These are phyloP conservation scores for Emesis russula DNA, from an alignment of 2,888 invertebrate species.

Conservation along the genomic window DNA sequence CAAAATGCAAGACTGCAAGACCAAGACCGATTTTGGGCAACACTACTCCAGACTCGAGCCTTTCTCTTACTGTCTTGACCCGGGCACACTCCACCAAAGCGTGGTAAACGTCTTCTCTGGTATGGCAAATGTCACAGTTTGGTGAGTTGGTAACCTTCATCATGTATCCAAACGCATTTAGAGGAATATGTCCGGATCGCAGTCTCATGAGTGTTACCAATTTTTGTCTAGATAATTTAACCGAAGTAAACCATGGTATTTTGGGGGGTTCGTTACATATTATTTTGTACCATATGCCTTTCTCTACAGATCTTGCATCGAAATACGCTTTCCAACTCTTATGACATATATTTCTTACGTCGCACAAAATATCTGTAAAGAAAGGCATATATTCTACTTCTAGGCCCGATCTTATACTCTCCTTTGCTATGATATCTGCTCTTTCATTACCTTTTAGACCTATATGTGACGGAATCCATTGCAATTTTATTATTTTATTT, in stretches of 20 bases:
- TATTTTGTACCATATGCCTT: neutral
- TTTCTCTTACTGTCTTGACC: too few relatives aligned
- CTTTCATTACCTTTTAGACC: neutral
- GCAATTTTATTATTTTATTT: neutral
- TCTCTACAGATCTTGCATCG: neutral
- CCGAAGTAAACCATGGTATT: neutral
- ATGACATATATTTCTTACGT: neutral
- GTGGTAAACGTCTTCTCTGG: conserved; percentile 18
- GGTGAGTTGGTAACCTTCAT: neutral
- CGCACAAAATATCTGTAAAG: neutral
- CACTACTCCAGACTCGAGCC: too few relatives aligned
- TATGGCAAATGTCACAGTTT: neutral
- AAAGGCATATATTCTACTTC: neutral
- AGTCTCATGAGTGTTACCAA: neutral
- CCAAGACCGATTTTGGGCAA: too few relatives aligned
- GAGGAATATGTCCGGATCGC: neutral
- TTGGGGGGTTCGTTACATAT: neutral
- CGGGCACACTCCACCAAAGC: conserved; percentile 19
- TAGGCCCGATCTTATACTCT: neutral
- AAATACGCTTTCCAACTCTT: neutral
- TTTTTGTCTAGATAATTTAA: neutral
- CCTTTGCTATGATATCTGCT: neutral
- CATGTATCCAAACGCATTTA: conserved; percentile 4
- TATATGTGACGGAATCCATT: neutral
- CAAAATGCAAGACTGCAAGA: too few relatives aligned